phyloP scores from a whole-genome alignment of 1,140 invertebrate genomes.

The Nasonia giraulti region DNA sequence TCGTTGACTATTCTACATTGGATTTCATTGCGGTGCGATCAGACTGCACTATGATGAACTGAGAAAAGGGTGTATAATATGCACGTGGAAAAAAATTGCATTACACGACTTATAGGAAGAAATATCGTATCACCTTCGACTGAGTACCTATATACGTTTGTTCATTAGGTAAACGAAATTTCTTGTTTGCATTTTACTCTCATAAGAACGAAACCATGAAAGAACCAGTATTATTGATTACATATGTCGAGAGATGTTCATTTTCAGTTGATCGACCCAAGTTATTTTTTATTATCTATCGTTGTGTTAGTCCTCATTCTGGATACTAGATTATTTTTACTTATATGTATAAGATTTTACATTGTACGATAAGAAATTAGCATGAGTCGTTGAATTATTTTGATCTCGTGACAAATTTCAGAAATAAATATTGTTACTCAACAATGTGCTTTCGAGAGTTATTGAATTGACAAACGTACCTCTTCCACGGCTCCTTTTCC shows the following conservation, averaged over 20 bases:
- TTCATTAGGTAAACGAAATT: neutral
- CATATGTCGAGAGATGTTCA: neutral
- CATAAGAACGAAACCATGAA: neutral
- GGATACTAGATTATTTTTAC: slow-evolving; percentile 37
- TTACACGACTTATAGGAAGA: no score
- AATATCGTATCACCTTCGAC: neutral
- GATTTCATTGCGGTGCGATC: neutral
- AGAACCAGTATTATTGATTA: neutral
- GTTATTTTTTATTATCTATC: neutral
- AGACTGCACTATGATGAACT: no score
- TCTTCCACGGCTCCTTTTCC: slow-evolving; percentile 65
- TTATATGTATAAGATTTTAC: slow-evolving; percentile 44
- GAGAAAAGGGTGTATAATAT: no score
- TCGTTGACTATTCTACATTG: neutral
- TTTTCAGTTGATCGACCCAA: neutral
- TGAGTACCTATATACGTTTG: neutral
- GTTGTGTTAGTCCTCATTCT: neutral
- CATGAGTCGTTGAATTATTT: slow-evolving; percentile 38
- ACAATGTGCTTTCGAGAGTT: slow-evolving; percentile 45
- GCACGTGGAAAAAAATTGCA: no score
- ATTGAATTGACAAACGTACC: slow-evolving; percentile 58
- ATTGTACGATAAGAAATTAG: slow-evolving; percentile 40
- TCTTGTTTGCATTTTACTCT: neutral
- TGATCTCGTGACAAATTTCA: slow-evolving; percentile 33
- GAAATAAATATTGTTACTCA: slow-evolving; percentile 56